Evolutionary conservation across 2,888 invertebrate species (phyloP).

Genomic region (Axea sp.): DNA sequence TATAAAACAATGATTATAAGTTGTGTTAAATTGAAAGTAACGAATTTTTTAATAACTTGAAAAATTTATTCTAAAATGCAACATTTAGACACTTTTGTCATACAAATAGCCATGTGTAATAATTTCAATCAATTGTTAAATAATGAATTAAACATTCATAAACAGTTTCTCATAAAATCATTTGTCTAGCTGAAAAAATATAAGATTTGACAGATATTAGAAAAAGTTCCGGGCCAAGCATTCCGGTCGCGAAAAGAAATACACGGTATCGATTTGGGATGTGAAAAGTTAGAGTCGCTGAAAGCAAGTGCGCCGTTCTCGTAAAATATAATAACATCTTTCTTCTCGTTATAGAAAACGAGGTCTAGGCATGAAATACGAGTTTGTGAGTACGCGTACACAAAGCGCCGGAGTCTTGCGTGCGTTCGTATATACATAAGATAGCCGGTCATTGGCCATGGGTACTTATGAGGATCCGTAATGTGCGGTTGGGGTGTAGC

Average conservation of each 20-base stretch:
- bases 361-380: constrained; percentile 51
- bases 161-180: no score
- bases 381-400: constrained; percentile 13
- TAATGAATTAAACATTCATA: no score
- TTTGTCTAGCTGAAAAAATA: no score
- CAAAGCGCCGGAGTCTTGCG: constrained; percentile 14
- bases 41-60: no score
- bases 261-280: constrained; percentile 43
- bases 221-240: neutral
- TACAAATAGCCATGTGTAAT: no score
- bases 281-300: constrained; percentile 44
- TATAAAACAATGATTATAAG: no score
- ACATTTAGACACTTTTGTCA: no score
- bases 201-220: constrained; percentile 2
- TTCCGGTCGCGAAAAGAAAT: constrained; percentile 16
- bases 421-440: constrained; percentile 45
- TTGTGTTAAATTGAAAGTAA: no score
- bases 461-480: constrained; percentile 60
- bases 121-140: no score
- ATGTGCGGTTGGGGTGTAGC: constrained; percentile 62
- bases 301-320: constrained; percentile 44
- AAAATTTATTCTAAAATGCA: no score
- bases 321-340: constrained; percentile 55
- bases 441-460: constrained; percentile 55
- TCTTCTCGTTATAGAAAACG: constrained; percentile 52